Evolutionary conservation across 1,140 invertebrate genomes (phyloP), one percentile per base, ranked within the genome.

Genomic region (Pararge aegeria): DNA sequence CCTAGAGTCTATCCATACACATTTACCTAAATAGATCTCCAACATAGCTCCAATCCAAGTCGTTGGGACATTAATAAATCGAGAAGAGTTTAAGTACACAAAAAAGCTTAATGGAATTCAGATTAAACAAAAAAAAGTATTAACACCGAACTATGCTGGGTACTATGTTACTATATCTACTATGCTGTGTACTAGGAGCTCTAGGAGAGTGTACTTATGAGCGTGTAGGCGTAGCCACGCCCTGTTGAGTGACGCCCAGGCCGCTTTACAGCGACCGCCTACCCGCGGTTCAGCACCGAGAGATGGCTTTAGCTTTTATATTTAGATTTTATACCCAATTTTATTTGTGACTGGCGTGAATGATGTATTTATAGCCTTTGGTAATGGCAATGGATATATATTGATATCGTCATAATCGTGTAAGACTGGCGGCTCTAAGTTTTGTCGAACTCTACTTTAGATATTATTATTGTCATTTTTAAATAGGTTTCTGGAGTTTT

Each of bases 161-260:
- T 34, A 12, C 7, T 12, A 34, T 12, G 9, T 12, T 34, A 34
- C 9, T 34, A 34, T 27, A 27, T 5, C 27, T 4, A 34, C 30
- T n/a, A n/a, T n/a, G n/a, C n/a, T n/a, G n/a, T n/a, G n/a, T n/a
- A n/a, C n/a, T n/a, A n/a, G n/a, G n/a, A n/a, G n/a, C n/a, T n/a
- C 10, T 34, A 34, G 62, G 55, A 64, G 55, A n/a, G n/a, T n/a
- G n/a, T n/a, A n/a, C 68, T 75, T 65, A 75, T 75, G 55, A 75
- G 72, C 60, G 75, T 50, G 71, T 71, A 71, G 78, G 79, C 76
- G 80, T 58, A 57, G 60, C 64, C 61, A 67, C 73, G 81, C 80
- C 76, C 70, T 85, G 69, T 65, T 70, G 24, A 84, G 84, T 76
- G 84, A 83, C 84, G 83, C 84, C 84, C 83, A 81, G 66, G 38